Percentiles rank a stretch among this genome's conserved stretches.
These are phyloP conservation scores for Ochlodes sylvanus DNA, from an alignment of 2,888 invertebrate genomes.

Conservation along the genomic window DNA sequence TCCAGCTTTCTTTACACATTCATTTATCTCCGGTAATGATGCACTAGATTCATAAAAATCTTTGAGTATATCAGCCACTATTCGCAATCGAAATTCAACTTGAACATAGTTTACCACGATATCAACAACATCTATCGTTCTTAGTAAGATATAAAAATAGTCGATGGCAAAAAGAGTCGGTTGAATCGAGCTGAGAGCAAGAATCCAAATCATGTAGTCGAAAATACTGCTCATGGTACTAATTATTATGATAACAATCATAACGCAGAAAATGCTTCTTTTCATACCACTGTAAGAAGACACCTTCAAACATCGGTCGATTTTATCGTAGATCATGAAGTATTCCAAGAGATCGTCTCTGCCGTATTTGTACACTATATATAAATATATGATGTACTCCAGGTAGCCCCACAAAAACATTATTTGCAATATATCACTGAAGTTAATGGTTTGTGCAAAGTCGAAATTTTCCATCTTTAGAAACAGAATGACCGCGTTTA, in stretches of 20 bases:
- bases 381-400: conserved; percentile 40
- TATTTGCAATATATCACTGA: conserved; percentile 36
- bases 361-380: conserved; percentile 43
- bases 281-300: conserved; percentile 38
- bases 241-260: conserved; percentile 21
- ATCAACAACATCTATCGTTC: conserved; percentile 39
- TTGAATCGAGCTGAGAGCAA: conserved; percentile 32
- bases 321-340: conserved; percentile 39
- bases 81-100: conserved; percentile 42
- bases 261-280: conserved; percentile 29
- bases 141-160: conserved; percentile 40
- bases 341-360: conserved; percentile 38
- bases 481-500: conserved; percentile 23
- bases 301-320: conserved; percentile 41
- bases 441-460: background rate
- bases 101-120: conserved; percentile 39
- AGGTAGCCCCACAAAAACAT: conserved; percentile 38
- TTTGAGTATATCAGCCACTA: conserved; percentile 41
- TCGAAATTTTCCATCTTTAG: conserved; percentile 13
- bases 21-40: conserved; percentile 24
- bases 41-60: conserved; percentile 27
- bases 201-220: conserved; percentile 33
- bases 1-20: conserved; percentile 24
- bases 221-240: conserved; percentile 8
- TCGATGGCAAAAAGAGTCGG: conserved; percentile 29